Base-by-base conservation (phyloP, 2,888 invertebrate genomes). In the Melinaea marsaeus region DNA sequence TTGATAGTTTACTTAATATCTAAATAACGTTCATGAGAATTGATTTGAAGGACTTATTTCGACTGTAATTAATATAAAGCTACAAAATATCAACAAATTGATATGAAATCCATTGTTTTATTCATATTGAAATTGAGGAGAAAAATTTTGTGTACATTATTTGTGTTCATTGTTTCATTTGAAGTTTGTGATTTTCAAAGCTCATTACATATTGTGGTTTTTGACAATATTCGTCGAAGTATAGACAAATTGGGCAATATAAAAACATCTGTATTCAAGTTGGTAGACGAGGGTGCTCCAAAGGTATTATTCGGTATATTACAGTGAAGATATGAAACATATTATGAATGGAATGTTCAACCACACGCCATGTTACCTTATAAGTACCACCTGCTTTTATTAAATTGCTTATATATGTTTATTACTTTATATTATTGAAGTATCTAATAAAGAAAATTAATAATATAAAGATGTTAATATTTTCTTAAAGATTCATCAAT, bases 241-340 rank as follows among this genome's bases (percentile, higher is more conserved):
- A 3, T 13, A n/a, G 47, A 59, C 51, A 51, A 57, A 60, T 64
- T 57, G 57, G 57, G 56, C 46, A 54, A 65, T 62, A 65, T 65
- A 61, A 65, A 64, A 56, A 60, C 62, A 57, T 62, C 57, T 54
- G 55, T 62, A 65, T 34, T 13, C 54, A 54, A 54, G 65, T 63
- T 58, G 61, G 55, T 51, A 54, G 58, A 55, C 35, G 47, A 58
- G 55, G 55, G 62, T 58, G 45, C 62, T 65, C 58, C 55, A 58
- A 62, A 55, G 60, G 65, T 45, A 63, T 65, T 60, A 51, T 65
- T 55, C 32, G 65, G 48, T 45, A 55, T 60, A 63, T 60, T 58
- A 63, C 60, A 61, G 62, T 58, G 54, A 62, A 62, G 60, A 65
- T 65, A 65, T 65, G 48, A 55, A 62, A 55, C 57, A 51, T 63